Percentiles rank a stretch among this genome's conserved stretches.
Evolutionary conservation across 2,113 vertebrate genomes (phyloP).

Genomic region (Gopherus flavomarginatus): DNA sequence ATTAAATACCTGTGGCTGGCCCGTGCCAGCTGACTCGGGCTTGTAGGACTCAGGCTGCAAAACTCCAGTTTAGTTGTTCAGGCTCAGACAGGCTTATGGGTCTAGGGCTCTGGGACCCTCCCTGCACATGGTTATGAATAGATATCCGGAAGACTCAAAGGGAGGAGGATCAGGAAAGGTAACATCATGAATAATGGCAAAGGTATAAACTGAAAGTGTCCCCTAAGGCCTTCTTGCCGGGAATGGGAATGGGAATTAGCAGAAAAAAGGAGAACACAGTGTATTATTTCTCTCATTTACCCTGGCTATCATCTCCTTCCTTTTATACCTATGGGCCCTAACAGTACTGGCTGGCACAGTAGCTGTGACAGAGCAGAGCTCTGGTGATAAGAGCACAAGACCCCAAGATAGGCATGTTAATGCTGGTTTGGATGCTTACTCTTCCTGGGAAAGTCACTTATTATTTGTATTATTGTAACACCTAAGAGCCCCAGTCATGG

Average conservation of each 20-base stretch:
- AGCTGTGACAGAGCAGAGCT: not conserved
- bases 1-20: not conserved
- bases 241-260: not conserved
- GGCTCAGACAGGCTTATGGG: not conserved
- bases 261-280: not conserved
- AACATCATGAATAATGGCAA: not conserved
- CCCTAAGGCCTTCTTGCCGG: not conserved
- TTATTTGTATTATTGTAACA: not conserved
- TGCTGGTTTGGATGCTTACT: not conserved
- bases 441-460: accelerated
- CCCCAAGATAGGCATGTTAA: not conserved
- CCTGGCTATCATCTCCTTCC: not conserved
- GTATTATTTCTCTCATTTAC: accelerated
- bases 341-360: accelerated
- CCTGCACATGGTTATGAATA: not conserved
- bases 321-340: not conserved
- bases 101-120: too few relatives aligned
- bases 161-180: not conserved
- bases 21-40: not conserved
- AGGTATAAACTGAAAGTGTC: not conserved
- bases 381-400: not conserved
- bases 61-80: not conserved
- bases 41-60: not conserved
- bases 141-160: not conserved
- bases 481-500: not conserved